Conservation (phyloP, 2,113 vertebrate species). For the Callospermophilus lateralis region DNA sequence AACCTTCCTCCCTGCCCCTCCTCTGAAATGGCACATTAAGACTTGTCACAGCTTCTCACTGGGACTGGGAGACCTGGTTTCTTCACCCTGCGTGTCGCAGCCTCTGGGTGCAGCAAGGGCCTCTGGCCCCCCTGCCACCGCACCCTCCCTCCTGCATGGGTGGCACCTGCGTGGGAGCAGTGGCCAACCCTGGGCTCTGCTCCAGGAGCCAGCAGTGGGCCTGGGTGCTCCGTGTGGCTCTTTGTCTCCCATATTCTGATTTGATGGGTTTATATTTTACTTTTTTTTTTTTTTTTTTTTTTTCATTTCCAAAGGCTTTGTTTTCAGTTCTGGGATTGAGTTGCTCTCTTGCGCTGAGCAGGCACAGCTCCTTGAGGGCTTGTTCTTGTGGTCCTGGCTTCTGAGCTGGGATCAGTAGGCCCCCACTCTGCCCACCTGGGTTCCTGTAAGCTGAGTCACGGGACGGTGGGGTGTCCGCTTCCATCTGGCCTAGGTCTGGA, state of each 20-base stretch:
- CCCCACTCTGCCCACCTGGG: neutral
- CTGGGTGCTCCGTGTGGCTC: conserved; percentile 70
- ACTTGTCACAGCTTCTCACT: conserved; percentile 92
- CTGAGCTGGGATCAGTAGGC: too few species aligned
- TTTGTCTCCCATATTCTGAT: conserved; percentile 71
- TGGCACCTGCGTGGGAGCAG: neutral
- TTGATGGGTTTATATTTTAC: conserved; percentile 84
- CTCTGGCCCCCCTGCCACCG: neutral
- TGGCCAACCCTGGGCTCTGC: conserved; percentile 30
- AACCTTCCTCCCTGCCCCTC: conserved; percentile 88
- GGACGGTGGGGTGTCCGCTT: conserved; percentile 54
- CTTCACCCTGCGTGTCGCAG: conserved; percentile 86
- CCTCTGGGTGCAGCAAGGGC: conserved; percentile 51
- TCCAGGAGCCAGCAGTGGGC: conserved; percentile 55
- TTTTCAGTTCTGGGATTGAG: conserved; percentile 81
- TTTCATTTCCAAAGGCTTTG: conserved; percentile 30
- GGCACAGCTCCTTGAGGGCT: conserved; percentile 48
- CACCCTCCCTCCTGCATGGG: neutral
- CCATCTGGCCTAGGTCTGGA: conserved; percentile 72
- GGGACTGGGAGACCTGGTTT: conserved; percentile 91
- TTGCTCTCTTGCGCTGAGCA: conserved; percentile 78
- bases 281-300: neutral
- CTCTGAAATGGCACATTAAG: conserved; percentile 93
- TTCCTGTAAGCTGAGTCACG: conserved; percentile 67
- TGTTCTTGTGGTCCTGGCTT: neutral